Conservation (phyloP, 1,140 invertebrate species). For the Lepidostoma basale region DNA sequence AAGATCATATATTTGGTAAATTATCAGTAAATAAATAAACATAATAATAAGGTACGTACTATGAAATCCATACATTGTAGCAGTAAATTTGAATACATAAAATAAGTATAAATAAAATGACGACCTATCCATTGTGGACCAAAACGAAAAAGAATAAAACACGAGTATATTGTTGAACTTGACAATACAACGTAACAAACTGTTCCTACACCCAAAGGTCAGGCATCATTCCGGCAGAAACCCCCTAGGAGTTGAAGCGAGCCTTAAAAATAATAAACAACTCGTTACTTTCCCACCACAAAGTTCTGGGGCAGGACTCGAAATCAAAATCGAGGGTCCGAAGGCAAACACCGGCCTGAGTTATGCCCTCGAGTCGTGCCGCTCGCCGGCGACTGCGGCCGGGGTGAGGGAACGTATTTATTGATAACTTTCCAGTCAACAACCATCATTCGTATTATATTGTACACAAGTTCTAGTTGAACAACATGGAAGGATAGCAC, state of each 20-base stretch:
- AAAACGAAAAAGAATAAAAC: too few species aligned
- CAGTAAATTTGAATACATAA: too few species aligned
- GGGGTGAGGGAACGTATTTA: slow-evolving; percentile 5
- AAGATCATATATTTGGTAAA: too few species aligned
- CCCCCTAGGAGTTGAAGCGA: slow-evolving; percentile 4
- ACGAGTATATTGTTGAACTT: too few species aligned
- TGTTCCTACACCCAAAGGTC: neutral
- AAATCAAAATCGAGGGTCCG: slow-evolving; percentile 25
- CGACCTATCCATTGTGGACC: too few species aligned
- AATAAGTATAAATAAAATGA: too few species aligned
- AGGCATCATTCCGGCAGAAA: slow-evolving; percentile 1
- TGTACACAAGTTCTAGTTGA: neutral
- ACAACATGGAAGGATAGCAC: neutral
- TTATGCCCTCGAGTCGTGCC: slow-evolving; percentile 18
- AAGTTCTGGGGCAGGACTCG: neutral
- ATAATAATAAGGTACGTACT: too few species aligned
- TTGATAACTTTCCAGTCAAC: slow-evolving; percentile 25
- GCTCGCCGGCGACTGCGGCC: neutral
- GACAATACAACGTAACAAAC: slow-evolving; percentile 2
- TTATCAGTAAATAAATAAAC: too few species aligned
- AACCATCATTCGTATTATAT: slow-evolving; percentile 10
- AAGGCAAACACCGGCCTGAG: slow-evolving; percentile 28
- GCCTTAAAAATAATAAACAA: neutral
- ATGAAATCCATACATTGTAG: too few species aligned
- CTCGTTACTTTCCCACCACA: slow-evolving; percentile 15